Base-by-base conservation (phyloP, 92 coral and sea anemone species). In the Heteractis magnifica region DNA sequence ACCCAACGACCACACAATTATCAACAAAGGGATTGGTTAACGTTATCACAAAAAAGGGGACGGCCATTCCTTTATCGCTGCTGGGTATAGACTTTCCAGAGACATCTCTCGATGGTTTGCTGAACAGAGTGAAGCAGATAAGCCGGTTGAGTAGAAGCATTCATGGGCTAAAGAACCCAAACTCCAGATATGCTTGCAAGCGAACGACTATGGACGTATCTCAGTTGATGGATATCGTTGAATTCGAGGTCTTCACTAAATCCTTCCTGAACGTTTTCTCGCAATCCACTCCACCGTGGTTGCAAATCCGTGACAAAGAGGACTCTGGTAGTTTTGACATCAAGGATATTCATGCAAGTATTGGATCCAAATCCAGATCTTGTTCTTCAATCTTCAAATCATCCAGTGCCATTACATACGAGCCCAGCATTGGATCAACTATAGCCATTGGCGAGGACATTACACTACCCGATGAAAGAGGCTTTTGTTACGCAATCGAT, bases 1-100 rank as follows among this genome's bases (percentile, higher is more conserved):
- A 20, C 21, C 68, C 64, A 78, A 6, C 6, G 15, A 44, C 51
- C 15, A 59, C 44, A n/a, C 53, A 60, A 16, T 0, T 23, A 12
- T 72, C 86, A 50, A 83, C 86, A 1, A 56, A 56, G 6, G 86
- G 86, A 34, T 64, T 80, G n/a, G 83, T 80, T 4, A 58, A 80
- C 23, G 13, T 80, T 12, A 56, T 80, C 18, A 48, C 86, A 19
- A 50, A 11, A 58, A 16, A 75, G 1, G 72, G 86, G 6, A 48
- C 4, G 8, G 8, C 55, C 12, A 75, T 83, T 48, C 86, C 86
- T 73, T 49, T 75, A 71, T 83, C 86, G 0, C 75, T 83, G 19
- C 6, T 83, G 10, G 86, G 86, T 50, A 8, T 19, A 9, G 82
- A 79, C 41, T 51, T 58, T 53, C 52, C 82, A 58, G 56, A 19